Evolutionary conservation across 2,113 vertebrate species (phyloP).

Genomic region (Spea multiplicata): DNA sequence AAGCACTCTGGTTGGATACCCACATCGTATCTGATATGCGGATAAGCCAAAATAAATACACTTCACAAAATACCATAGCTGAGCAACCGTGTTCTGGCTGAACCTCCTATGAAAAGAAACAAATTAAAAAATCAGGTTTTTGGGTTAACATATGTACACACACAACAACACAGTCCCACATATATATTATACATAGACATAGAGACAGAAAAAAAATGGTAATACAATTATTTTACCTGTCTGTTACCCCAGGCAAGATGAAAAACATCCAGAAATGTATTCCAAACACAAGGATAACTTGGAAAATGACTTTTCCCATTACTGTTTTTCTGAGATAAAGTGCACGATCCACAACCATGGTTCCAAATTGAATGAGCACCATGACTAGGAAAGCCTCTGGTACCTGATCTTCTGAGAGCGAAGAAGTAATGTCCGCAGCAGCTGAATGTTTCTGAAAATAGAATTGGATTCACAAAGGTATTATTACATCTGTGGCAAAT

Average conservation of each 20-base stretch:
- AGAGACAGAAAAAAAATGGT: not conserved
- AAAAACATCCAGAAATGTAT: slow-evolving; percentile 99
- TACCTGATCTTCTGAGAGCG: slow-evolving; percentile 94
- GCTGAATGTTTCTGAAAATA: slow-evolving; percentile 89
- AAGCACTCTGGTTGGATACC: slow-evolving; percentile 94
- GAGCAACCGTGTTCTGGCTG: slow-evolving; percentile 90
- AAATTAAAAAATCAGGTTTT: too few relatives aligned
- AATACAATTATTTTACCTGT: slow-evolving; percentile 71
- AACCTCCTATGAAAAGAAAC: slow-evolving; percentile 80
- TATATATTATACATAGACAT: not conserved
- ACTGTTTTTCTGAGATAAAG: slow-evolving; percentile 96
- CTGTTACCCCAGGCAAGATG: slow-evolving; percentile 88
- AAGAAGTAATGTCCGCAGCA: slow-evolving; percentile 93
- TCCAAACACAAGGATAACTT: slow-evolving; percentile 94
- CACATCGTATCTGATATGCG: slow-evolving; percentile 97
- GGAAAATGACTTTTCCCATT: slow-evolving; percentile 93
- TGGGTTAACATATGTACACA: not conserved
- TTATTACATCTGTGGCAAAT: too few relatives aligned
- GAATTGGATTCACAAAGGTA: too few relatives aligned
- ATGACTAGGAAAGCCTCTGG: slow-evolving; percentile 94
- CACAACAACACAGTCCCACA: not conserved
- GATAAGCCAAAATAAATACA: slow-evolving; percentile 97
- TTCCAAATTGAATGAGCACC: slow-evolving; percentile 97
- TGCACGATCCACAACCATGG: slow-evolving; percentile 96
- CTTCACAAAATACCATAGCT: slow-evolving; percentile 99